Conservation (phyloP, 2,797 vertebrate genomes). For the Bradypus variegatus region DNA sequence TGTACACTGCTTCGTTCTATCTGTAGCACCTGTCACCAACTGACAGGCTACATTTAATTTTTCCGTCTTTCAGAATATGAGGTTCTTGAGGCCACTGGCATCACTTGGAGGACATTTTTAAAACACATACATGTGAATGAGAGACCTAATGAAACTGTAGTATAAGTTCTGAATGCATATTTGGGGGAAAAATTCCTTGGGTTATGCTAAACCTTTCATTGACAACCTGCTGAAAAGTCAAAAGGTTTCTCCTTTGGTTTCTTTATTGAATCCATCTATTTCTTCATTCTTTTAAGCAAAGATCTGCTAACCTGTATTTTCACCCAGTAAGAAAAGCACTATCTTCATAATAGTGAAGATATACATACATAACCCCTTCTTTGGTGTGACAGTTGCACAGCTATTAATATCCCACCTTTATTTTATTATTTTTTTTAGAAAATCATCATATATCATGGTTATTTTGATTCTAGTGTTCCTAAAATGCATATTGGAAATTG, state of each 20-base stretch:
- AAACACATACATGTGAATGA: not conserved
- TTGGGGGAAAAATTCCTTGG: not conserved
- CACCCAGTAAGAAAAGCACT: not conserved
- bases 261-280: not conserved
- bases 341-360: not conserved
- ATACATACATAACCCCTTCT: not conserved
- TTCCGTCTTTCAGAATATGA: not conserved
- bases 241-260: not conserved
- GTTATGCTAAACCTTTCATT: not conserved
- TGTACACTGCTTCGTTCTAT: not conserved
- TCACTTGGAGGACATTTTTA: not conserved
- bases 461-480: not conserved
- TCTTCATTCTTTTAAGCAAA: slow-evolving; percentile 6
- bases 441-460: not conserved
- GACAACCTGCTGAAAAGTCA: not conserved
- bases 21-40: not conserved
- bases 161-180: not conserved
- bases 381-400: not conserved
- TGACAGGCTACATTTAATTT: not conserved
- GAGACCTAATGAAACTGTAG: not conserved
- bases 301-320: not conserved
- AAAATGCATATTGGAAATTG: not conserved
- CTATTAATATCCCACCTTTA: not conserved
- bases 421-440: not conserved
- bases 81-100: not conserved